phyloP scores from a whole-genome alignment of 2,113 vertebrate species.

The Megalops atlanticus region DNA sequence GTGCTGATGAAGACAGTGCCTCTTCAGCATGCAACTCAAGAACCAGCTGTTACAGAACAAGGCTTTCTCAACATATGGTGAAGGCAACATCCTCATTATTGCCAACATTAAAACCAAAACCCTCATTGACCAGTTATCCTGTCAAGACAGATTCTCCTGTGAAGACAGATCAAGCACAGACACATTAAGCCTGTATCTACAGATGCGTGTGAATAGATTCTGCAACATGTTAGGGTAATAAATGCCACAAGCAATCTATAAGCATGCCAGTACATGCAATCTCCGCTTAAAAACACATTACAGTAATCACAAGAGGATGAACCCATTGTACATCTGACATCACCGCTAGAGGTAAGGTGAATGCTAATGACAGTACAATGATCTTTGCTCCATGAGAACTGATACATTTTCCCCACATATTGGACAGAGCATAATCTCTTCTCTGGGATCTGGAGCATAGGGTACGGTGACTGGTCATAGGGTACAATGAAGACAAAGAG shows the following conservation, averaged over 20 bases:
- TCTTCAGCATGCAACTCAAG: conserved; percentile 35
- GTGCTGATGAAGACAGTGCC: conserved; percentile 43
- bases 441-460: no score
- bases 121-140: not conserved
- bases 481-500: not conserved
- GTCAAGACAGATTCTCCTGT: no score
- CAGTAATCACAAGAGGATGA: not conserved
- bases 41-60: conserved; percentile 48
- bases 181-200: not conserved
- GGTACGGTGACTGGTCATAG: no score
- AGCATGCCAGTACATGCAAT: not conserved
- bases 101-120: conserved; percentile 37
- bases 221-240: no score
- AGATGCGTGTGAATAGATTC: no score
- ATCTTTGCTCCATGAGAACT: not conserved
- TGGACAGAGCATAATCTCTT: not conserved
- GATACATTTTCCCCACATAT: not conserved
- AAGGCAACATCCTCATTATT: conserved; percentile 19
- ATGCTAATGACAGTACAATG: not conserved
- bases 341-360: not conserved
- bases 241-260: not conserved
- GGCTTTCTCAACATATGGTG: conserved; percentile 26
- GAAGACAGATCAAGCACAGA: no score
- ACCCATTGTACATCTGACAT: not conserved
- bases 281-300: not conserved